A percentile compares a stretch with the other conserved stretches of the same genome.
Evolutionary conservation across 2,888 invertebrate species (phyloP).

Genomic region (Drosophila barbarae): DNA sequence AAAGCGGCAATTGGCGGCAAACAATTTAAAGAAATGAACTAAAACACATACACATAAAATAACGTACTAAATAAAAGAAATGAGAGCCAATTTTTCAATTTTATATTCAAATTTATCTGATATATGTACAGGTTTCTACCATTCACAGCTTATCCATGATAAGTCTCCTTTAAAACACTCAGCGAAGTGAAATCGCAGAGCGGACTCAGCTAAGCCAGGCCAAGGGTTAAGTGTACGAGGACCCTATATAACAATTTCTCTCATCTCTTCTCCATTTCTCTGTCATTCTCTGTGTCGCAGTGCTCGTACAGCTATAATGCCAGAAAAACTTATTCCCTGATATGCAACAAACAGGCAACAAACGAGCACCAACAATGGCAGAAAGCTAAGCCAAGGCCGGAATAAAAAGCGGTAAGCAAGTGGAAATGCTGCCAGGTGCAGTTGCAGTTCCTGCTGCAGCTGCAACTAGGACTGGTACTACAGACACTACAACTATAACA

Average conservation of each 20-base stretch:
- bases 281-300: conserved; percentile 13
- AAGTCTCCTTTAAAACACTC: conserved; percentile 4
- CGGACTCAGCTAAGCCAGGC: conserved; percentile 33
- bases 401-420: conserved; percentile 66
- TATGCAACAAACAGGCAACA: conserved; percentile 64
- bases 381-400: conserved; percentile 54
- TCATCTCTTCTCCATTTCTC: background rate
- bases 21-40: background rate
- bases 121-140: background rate
- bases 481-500: conserved; percentile 36
- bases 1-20: background rate
- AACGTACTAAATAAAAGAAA: background rate
- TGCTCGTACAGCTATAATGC: conserved; percentile 56
- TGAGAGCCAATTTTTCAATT: background rate
- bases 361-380: conserved; percentile 38
- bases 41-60: background rate
- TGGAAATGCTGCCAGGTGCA: conserved; percentile 41
- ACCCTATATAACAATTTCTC: conserved; percentile 4
- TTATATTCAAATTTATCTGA: background rate
- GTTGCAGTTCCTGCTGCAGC: conserved; percentile 19
- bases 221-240: conserved; percentile 71
- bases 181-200: conserved; percentile 16
- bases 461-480: conserved; percentile 18
- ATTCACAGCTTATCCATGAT: conserved; percentile 1
- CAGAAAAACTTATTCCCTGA: conserved; percentile 57